Base-by-base conservation (phyloP, 1,140 invertebrate genomes). In the Globodera ellingtonae region DNA sequence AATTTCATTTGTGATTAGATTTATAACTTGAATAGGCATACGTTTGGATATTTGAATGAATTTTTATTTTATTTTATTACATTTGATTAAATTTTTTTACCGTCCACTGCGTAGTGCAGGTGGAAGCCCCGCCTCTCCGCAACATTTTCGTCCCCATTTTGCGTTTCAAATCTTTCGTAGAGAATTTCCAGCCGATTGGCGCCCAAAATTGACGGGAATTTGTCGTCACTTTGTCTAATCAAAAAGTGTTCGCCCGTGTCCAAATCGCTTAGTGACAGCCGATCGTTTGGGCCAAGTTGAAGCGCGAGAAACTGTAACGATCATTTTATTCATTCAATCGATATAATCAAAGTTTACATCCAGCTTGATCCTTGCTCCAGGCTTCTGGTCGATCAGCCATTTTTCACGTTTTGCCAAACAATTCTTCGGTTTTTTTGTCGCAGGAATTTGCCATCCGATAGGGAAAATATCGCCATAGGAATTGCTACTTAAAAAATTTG, bases 311-410 rank as follows among this genome's bases (percentile, higher is more conserved):
- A 70, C 67, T 70, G 35, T 52, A 67, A 44, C 5, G 6, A 35
- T 18, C 24, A 47, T 70, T 70, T 15, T 35, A 44, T 70, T 44
- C 35, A 47, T 47, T 47, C 35, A 35, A 21, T 47, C 67, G 35
- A 10, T 35, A 35, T 35, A 35, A 10, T 47, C 24, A 21, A 21
- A 21, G 8, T 13, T 35, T 47, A 70, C 67, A 21, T 70, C 46
- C 67, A 70, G 24, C 18, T 47, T 78, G 44, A 79, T 81, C 46
- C 71, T 35, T 5, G 71, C 65, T 6, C 78, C 71, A n/a, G 47
- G 78, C 24, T 78, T 24, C 56, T 79, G 71, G 13, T n/a, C 56
- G 21, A 79, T 78, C 59, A 24, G 52, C 76, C 76, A 77, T 44
- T 79, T 70, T 46, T 24, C 59, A 69, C 79, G n/a, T 8, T 78